Percentiles rank a stretch among this genome's conserved stretches.
Evolutionary conservation across 2,888 invertebrate species (phyloP).

Genomic region (Graphium colonna): DNA sequence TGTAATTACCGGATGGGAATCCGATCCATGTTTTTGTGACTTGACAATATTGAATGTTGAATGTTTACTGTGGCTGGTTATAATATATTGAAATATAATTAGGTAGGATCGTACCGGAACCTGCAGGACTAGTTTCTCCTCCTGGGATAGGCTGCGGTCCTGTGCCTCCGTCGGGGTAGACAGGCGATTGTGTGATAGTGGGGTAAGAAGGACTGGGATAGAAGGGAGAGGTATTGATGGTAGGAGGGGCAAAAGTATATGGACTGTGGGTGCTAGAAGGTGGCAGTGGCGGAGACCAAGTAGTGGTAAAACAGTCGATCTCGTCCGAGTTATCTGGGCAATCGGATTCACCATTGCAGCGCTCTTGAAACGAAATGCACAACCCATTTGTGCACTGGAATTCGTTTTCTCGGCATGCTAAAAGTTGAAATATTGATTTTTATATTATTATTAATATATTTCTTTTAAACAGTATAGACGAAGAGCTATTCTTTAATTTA

Average conservation of each 20-base stretch:
- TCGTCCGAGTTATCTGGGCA: constrained; percentile 87
- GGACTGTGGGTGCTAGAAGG: constrained; percentile 13
- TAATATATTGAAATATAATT: too few relatives aligned
- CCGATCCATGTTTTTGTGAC: too few relatives aligned
- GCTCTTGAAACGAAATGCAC: constrained; percentile 81
- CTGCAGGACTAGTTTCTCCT: too few relatives aligned
- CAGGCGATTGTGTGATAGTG: background rate
- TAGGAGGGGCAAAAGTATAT: constrained; percentile 8
- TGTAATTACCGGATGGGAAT: too few relatives aligned
- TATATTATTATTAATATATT: too few relatives aligned
- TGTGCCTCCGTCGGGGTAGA: background rate
- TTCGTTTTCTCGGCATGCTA: constrained; percentile 83
- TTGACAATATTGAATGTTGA: too few relatives aligned
- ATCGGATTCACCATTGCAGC: constrained; percentile 83
- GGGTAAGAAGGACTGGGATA: background rate
- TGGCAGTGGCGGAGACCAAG: constrained; percentile 16
- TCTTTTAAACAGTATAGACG: too few relatives aligned
- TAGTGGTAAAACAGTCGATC: constrained; percentile 61
- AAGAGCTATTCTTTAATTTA: too few relatives aligned
- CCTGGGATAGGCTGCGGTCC: too few relatives aligned
- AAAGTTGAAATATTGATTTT: constrained; percentile 27
- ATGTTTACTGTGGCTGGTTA: too few relatives aligned
- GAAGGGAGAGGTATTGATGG: background rate
- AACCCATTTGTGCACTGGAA: constrained; percentile 85
- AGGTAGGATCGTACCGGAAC: too few relatives aligned